phyloP scores from a whole-genome alignment of 2,113 vertebrate species.

The Macquaria ambigua region DNA sequence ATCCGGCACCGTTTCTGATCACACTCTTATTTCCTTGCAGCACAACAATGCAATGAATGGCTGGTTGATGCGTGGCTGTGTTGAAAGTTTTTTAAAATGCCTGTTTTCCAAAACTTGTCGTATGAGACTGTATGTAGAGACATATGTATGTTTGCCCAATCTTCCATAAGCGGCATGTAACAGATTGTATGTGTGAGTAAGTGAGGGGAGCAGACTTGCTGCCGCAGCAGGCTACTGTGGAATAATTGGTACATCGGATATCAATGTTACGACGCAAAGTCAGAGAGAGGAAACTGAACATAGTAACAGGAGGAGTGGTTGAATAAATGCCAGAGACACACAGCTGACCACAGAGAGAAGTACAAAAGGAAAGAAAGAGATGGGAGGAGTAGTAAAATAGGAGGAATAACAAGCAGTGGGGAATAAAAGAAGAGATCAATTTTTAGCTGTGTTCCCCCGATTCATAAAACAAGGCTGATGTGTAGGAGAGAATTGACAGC shows the following conservation, averaged over 20 bases:
- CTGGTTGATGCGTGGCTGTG: not conserved
- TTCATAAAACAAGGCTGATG: conserved; percentile 2
- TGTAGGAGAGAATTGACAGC: conserved; percentile 9
- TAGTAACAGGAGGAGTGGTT: conserved; percentile 18
- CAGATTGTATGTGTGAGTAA: conserved; percentile 2
- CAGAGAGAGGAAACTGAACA: conserved; percentile 19
- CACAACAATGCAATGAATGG: not conserved
- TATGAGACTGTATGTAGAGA: not conserved
- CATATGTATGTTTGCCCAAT: not conserved
- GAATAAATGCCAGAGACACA: conserved; percentile 23
- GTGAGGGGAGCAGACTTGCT: conserved; percentile 31
- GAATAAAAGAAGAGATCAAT: conserved; percentile 2
- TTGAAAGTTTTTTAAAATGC: conserved; percentile 8
- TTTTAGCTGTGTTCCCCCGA: conserved; percentile 8
- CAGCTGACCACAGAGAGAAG: conserved; percentile 31
- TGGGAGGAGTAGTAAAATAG: not conserved
- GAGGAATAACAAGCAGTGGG: conserved; percentile 11
- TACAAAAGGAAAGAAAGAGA: conserved; percentile 22
- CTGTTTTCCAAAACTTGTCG: not conserved
- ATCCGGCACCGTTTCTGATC: conserved; percentile 29
- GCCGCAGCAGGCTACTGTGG: conserved; percentile 17
- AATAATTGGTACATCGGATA: conserved; percentile 23
- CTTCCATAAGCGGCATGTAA: not conserved
- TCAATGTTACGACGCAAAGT: conserved; percentile 20
- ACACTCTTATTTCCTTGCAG: conserved; percentile 28